Base-by-base conservation (phyloP, 1,140 invertebrate genomes). In the Drosophila asahinai region DNA sequence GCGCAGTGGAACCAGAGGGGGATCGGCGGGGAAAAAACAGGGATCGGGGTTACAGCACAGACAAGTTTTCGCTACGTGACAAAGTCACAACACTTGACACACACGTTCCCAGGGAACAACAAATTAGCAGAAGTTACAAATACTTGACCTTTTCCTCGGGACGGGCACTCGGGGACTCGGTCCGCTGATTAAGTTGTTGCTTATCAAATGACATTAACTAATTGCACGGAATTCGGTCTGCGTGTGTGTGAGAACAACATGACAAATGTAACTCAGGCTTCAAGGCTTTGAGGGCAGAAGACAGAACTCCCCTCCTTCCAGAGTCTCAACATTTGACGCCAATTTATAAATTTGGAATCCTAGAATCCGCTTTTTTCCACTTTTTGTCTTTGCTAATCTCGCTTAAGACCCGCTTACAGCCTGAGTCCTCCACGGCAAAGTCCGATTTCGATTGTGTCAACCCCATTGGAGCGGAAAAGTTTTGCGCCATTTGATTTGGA, bases 271-370 rank as follows among this genome's bases (percentile, higher is more conserved):
- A 76, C 62, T 45, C 63, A 52, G 15, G 60, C 33, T 22, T 27
- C 30, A 8, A 9, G 30, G 22, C 22, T 25, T 25, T 3, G 19
- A 25, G 33, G 36, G 17, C 11, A n/a, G 38, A 38, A 17, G 11
- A 19, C 5, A 42, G 27, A 36, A 62, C 25, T 45, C 2, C 25
- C 15, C 36, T 22, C 14, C 54, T n/a, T 0, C 2, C 6, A 8
- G n/a, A 40, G 36, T 40, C n/a, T 40, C 30, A 75, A 71, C 81
- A 83, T 83, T 89, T 83, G 77, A 78, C 78, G 84, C 78, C 64
- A 81, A 86, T 90, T 90, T 90, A 90, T 90, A 90, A 90, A 90
- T 90, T 90, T 90, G 70, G 79, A 90, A 82, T 90, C 61, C 47
- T 22, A 8, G 17, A 63, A 66, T 62, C 80, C 67, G 77, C 68